Conservation (phyloP, 2,797 vertebrate genomes). For the Diplodus sargus region DNA sequence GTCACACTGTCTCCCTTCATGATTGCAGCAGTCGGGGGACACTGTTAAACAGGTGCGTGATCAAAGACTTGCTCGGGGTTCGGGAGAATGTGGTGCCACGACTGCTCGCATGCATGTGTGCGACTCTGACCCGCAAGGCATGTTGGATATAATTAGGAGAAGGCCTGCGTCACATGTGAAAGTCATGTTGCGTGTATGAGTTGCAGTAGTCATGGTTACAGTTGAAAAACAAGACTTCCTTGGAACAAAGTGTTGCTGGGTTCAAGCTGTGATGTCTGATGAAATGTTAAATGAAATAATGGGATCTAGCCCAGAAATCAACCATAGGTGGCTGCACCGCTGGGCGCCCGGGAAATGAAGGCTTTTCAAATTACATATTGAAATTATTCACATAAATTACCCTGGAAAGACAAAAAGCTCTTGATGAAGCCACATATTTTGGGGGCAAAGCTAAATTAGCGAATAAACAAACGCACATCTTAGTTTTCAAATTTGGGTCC, state of each 20-base stretch:
- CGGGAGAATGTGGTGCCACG: background rate
- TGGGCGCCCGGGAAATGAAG: conserved; percentile 51
- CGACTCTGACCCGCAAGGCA: conserved; percentile 50
- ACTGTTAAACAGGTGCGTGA: conserved; percentile 51
- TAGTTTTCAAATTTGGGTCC: conserved; percentile 35
- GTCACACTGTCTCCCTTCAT: conserved; percentile 25
- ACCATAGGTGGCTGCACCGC: conserved; percentile 64
- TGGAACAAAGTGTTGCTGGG: conserved; percentile 62
- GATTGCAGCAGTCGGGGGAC: conserved; percentile 3
- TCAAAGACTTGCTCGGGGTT: conserved; percentile 22
- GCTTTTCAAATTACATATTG: conserved; percentile 58
- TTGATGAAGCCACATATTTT: conserved; percentile 64
- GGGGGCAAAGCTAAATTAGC: conserved; percentile 39
- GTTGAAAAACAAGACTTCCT: conserved; percentile 58
- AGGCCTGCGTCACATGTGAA: conserved; percentile 50
- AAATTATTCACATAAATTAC: conserved; percentile 76
- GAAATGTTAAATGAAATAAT: conserved; percentile 82
- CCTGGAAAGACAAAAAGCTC: conserved; percentile 41
- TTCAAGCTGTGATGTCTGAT: conserved; percentile 82
- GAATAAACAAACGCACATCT: conserved; percentile 46
- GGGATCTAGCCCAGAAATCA: conserved; percentile 73
- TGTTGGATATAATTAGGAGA: conserved; percentile 58
- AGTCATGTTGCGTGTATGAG: conserved; percentile 60
- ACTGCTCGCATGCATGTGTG: conserved; percentile 24
- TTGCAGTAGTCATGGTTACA: conserved; percentile 75